Evolutionary conservation across 2,888 invertebrate genomes (phyloP), one percentile per base, ranked within the genome.

Genomic region (Choristoneura rosaceana): DNA sequence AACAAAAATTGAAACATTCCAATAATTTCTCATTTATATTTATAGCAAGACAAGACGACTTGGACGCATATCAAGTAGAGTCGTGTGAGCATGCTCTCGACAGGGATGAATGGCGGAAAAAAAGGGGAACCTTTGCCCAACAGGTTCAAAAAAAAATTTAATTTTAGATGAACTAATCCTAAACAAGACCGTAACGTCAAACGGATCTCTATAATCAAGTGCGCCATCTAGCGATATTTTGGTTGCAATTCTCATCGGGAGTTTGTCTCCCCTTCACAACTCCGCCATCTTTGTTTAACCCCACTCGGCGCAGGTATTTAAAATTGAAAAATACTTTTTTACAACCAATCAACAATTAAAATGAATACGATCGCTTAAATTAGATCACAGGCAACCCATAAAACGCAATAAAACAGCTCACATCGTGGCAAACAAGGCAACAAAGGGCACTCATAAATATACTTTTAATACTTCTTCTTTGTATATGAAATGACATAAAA

Each of bases 381-480:
- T 55, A 55, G 12, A 55, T 64, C 59, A 66, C 60, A 15, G 43
- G 70, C 63, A 25, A 14, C 33, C 63, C 63, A 47, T 63, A 63
- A 63, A 63, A 63, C 45, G n/a, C 25, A 63, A 63, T 45, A 33
- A 63, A 63, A 50, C 63, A 63, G 34, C 47, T 33, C 64, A 7
- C 45, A 47, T 14, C 63, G 64, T 50, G 50, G 64, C 33, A n/a
- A 64, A 64, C 64, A 59, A 52, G 41, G 43, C 55, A 62, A 69
- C 62, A 34, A 43, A 55, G 14, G 67, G 64, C 47, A n/a, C n/a
- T 62, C 43, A 34, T 65, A 70, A 71, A 66, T 65, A 52, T 15
- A 61, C 55, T 62, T 70, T 66, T 66, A 66, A 71, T 71, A 61
- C 66, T 64, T 63, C 71, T 63, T 73, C 71, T 63, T 73, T 73